Evolutionary conservation across 2,797 vertebrate species (phyloP).

Genomic region (Clarias fuscus): DNA sequence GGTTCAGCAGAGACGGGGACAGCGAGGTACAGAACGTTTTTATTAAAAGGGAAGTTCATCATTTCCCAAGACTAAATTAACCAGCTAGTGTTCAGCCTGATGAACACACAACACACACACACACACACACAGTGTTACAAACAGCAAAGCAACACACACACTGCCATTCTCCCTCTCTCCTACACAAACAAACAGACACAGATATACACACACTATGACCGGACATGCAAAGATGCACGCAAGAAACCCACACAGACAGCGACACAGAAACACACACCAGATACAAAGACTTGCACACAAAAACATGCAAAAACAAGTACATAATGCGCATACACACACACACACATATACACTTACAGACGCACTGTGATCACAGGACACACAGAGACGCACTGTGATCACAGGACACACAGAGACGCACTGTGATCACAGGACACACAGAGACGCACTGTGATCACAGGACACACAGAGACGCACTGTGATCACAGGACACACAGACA

Average conservation of each 20-base stretch:
- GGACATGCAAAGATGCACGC: too few relatives aligned
- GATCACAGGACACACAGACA: background rate
- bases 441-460: too few relatives aligned
- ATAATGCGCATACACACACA: background rate
- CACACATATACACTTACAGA: background rate
- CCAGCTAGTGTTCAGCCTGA: slow-evolving; percentile 36
- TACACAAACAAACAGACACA: background rate
- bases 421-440: too few relatives aligned
- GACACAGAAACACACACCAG: too few relatives aligned
- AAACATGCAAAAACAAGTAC: too few relatives aligned
- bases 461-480: background rate
- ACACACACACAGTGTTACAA: too few relatives aligned
- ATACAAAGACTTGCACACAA: too few relatives aligned
- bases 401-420: too few relatives aligned
- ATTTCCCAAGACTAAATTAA: slow-evolving; percentile 45
- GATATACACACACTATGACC: too few relatives aligned
- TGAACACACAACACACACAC: slow-evolving; percentile 12
- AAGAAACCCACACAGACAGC: too few relatives aligned
- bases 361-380: too few relatives aligned
- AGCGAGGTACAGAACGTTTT: slow-evolving; percentile 52
- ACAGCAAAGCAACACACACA: background rate
- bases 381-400: too few relatives aligned
- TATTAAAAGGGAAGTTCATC: slow-evolving; percentile 52
- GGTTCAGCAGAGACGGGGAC: slow-evolving; percentile 61
- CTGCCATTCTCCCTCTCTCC: background rate